These are phyloP conservation scores for Crocuta crocuta DNA, from an alignment of 2,113 vertebrate genomes.

Conservation along the genomic window DNA sequence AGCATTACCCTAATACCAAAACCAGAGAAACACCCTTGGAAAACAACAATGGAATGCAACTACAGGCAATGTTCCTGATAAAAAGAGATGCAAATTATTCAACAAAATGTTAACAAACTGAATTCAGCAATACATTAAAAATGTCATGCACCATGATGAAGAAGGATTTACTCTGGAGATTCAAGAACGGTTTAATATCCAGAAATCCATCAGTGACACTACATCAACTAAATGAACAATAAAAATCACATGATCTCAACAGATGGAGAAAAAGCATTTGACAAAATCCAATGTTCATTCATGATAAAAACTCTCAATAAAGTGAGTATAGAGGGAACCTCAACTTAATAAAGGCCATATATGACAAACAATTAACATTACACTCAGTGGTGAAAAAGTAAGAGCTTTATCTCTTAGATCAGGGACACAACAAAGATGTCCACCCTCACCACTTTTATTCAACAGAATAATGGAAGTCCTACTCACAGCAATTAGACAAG, in stretches of 20 bases:
- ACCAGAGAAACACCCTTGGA: background rate
- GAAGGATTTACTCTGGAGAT: background rate
- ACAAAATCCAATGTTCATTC: background rate
- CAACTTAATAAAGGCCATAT: background rate
- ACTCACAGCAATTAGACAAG: background rate
- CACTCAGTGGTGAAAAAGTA: background rate
- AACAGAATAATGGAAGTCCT: background rate
- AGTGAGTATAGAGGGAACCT: background rate
- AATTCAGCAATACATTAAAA: background rate
- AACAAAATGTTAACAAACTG: background rate
- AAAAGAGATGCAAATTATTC: background rate
- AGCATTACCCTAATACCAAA: background rate
- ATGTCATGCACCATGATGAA: background rate
- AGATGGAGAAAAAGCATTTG: background rate
- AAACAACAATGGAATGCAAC: background rate
- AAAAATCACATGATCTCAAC: background rate
- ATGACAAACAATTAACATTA: background rate
- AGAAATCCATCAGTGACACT: background rate
- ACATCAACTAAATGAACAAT: background rate
- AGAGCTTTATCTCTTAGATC: background rate
- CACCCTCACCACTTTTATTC: background rate
- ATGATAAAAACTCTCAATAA: background rate
- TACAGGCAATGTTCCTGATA: background rate
- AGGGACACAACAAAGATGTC: background rate
- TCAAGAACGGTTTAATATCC: background rate